Evolutionary conservation across 2,888 invertebrate species (phyloP), one percentile per base, ranked within the genome.

Genomic region (Dryobotodes eremita): DNA sequence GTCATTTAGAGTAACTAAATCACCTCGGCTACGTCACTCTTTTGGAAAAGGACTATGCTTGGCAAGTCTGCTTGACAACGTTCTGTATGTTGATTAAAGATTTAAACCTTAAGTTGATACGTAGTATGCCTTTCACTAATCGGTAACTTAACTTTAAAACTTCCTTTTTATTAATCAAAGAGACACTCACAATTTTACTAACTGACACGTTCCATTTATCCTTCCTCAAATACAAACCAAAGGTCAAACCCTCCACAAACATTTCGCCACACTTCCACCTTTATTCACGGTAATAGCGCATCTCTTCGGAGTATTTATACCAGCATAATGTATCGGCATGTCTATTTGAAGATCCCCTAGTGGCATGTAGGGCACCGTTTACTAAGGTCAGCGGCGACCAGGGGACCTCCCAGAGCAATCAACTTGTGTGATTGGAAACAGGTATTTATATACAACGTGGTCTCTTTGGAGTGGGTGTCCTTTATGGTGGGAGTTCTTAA

Each of bases 381-480:
- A 88, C 89, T 86, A 85, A 91, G 91, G 91, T 91, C 91, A 90
- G 86, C 83, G 79, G 90, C 90, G 86, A 87, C 89, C 89, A 79
- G 77, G 90, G 86, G 87, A 85, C 81, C 81, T 89, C 92, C 91
- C 90, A 50, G 87, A 86, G 89, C 91, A 91, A 92, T 91, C 92
- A 89, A 82, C 83, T 75, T 79, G 84, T 85, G 87, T 91, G 88
- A 88, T 89, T 89, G 82, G 89, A 85, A 88, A 77, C 76, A 72
- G 65, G 77, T 86, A 84, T 86, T 86, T 86, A 84, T 77, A 57
- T 57, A 71, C 50, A 70, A 68, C 53, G 85, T 71, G 55, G 20
- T 55, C 23, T 59, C 42, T 83, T 69, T 82, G 42, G 59, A 76
- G 76, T 82, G 69, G 53, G 74, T 74, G 65, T 61, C 53, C 64